Evolutionary conservation across 2,113 vertebrate genomes (phyloP).

Genomic region (Trichechus manatus): DNA sequence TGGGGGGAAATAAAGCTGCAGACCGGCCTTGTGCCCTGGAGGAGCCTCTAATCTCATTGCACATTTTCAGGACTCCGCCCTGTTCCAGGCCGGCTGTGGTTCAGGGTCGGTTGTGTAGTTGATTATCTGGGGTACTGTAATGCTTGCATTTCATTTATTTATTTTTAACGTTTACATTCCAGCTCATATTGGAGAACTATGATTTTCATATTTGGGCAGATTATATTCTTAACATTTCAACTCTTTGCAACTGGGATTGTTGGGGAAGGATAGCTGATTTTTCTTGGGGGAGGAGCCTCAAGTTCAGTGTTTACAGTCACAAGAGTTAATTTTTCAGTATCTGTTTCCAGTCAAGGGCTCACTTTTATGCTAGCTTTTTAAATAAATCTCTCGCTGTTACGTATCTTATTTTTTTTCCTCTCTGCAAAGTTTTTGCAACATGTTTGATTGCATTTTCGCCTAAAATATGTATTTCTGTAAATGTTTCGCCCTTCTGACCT

Average conservation of each 20-base stretch:
- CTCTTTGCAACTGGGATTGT: not conserved
- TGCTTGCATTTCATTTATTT: not conserved
- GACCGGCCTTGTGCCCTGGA: not conserved
- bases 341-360: not conserved
- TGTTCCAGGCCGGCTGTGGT: not conserved
- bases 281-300: not conserved
- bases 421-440: not conserved
- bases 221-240: not conserved
- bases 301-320: not conserved
- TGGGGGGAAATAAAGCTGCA: not conserved
- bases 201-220: not conserved
- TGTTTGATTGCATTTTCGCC: not conserved
- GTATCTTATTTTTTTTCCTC: not conserved
- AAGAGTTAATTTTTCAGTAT: not conserved
- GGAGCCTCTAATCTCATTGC: not conserved
- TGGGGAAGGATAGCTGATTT: not conserved
- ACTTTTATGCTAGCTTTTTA: slow-evolving; percentile 10
- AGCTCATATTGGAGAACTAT: not conserved
- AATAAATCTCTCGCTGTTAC: not conserved
- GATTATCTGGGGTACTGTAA: not conserved
- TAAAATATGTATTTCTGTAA: not conserved
- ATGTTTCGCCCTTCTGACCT: not conserved
- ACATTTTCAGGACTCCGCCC: not conserved
- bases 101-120: not conserved
- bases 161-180: not conserved